Evolutionary conservation across 2,888 invertebrate species (phyloP).

Genomic region (Nephrotoma guestfalica): DNA sequence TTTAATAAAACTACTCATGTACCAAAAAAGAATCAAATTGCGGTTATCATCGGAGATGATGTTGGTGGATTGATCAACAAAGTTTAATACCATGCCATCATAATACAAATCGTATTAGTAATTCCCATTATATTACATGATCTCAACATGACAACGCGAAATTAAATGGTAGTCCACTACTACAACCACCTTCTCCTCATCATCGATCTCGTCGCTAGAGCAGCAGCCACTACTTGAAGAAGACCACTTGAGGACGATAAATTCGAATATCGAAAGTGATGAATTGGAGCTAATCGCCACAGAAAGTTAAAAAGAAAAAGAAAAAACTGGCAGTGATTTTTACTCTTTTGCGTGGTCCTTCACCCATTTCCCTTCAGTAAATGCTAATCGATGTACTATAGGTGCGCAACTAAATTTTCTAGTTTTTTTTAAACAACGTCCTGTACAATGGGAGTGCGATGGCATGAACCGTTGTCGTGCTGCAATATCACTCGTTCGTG

Average conservation of each 20-base stretch:
- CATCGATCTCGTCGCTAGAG: slow-evolving; percentile 15
- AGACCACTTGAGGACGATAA: slow-evolving; percentile 37
- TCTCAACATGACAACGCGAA: background rate
- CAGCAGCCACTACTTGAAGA: slow-evolving; percentile 19
- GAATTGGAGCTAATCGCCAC: background rate
- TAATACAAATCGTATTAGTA: background rate
- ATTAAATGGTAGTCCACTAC: background rate
- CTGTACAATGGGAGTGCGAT: too few relatives aligned
- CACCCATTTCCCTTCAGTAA: too few relatives aligned
- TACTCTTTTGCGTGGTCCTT: too few relatives aligned
- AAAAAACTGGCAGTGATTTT: too few relatives aligned
- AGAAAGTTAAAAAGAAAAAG: slow-evolving; percentile 48
- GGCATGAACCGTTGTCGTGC: too few relatives aligned
- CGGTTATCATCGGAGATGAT: background rate
- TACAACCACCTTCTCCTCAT: slow-evolving; percentile 9
- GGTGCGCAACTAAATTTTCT: too few relatives aligned
- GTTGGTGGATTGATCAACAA: too few relatives aligned
- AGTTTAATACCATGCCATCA: background rate
- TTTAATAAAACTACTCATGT: background rate
- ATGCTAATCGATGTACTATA: too few relatives aligned
- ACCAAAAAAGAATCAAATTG: background rate
- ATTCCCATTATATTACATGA: background rate
- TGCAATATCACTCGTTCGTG: too few relatives aligned
- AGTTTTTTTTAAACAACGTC: too few relatives aligned
- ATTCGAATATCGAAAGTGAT: background rate